These are phyloP conservation scores for Hesperophylax magnus DNA, from an alignment of 1,140 invertebrate genomes.

Conservation along the genomic window DNA sequence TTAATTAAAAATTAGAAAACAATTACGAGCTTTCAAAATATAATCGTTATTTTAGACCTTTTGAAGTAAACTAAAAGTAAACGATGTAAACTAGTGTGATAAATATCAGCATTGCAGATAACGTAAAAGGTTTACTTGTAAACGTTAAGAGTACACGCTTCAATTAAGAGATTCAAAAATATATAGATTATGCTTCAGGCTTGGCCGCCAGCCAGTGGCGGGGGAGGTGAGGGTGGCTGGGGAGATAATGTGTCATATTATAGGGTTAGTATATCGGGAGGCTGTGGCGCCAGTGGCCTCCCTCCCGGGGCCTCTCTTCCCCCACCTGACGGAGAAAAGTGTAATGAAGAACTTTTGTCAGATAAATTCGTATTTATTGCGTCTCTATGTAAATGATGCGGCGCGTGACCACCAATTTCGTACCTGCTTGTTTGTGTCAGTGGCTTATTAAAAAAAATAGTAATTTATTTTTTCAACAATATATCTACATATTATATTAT, in stretches of 20 bases:
- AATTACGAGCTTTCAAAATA: too few species aligned
- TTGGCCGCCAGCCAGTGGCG: conserved; percentile 1
- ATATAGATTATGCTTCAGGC: not conserved
- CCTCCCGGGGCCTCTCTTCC: not conserved
- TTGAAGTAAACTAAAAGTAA: too few species aligned
- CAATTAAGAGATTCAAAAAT: not conserved
- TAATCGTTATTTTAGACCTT: too few species aligned
- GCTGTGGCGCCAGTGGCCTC: not conserved
- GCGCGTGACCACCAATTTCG: not conserved
- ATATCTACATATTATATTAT: too few species aligned
- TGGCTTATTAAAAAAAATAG: too few species aligned
- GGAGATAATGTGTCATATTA: too few species aligned
- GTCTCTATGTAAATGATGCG: not conserved
- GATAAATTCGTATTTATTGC: conserved; percentile 14
- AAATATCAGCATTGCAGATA: too few species aligned
- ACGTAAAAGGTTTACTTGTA: not conserved
- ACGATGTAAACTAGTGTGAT: too few species aligned
- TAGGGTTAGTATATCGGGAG: not conserved
- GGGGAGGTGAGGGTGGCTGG: too few species aligned
- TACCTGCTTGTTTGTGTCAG: too few species aligned
- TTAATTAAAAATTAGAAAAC: too few species aligned
- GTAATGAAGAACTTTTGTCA: not conserved
- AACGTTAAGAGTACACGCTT: not conserved
- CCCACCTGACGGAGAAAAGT: not conserved
- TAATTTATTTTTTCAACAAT: too few species aligned